phyloP scores from a whole-genome alignment of 2,888 invertebrate genomes.

The Cerastis leucographa region DNA sequence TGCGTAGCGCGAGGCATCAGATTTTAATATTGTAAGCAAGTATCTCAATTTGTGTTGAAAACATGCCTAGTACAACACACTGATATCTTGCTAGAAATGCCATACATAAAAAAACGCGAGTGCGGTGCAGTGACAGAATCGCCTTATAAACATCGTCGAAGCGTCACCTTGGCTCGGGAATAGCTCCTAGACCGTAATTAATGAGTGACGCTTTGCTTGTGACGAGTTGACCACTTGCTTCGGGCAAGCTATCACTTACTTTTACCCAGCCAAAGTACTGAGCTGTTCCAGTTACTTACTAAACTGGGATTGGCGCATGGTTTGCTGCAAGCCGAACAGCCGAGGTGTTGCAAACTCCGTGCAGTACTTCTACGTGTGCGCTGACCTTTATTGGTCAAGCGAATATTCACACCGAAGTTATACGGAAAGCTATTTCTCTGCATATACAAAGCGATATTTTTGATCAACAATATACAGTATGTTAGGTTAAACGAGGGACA shows the following conservation, averaged over 20 bases:
- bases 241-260: not conserved
- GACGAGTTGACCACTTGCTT: not conserved
- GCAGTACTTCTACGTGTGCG: not conserved
- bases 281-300: not conserved
- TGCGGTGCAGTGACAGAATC: no score
- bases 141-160: not conserved
- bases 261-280: not conserved
- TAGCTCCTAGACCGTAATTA: not conserved
- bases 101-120: no score
- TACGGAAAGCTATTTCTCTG: constrained; percentile 59
- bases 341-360: not conserved
- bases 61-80: no score
- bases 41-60: no score
- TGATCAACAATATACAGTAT: constrained; percentile 51
- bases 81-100: no score
- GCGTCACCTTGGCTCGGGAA: not conserved
- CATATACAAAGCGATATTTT: constrained; percentile 60
- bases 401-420: constrained; percentile 59
- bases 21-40: no score
- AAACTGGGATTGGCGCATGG: not conserved
- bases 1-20: no score
- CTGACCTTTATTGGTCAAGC: constrained; percentile 60
- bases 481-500: no score
- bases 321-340: not conserved
- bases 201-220: not conserved